These are phyloP conservation scores for Pyrrhosoma nymphula DNA, from an alignment of 2,888 invertebrate species.

Conservation along the genomic window DNA sequence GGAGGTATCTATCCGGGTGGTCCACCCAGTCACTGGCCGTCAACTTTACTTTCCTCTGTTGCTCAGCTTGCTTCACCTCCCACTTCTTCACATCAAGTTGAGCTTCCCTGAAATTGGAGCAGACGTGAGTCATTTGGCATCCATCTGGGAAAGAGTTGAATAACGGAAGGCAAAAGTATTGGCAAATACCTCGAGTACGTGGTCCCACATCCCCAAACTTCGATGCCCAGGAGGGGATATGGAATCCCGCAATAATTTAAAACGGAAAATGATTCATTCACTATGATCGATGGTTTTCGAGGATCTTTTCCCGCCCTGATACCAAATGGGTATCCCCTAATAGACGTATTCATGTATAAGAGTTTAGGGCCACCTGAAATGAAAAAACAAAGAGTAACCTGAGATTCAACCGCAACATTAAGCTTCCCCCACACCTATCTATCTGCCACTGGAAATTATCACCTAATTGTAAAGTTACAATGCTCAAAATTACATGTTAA, in stretches of 20 bases:
- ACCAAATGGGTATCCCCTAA: slow-evolving; percentile 92
- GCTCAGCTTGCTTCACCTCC: slow-evolving; percentile 94
- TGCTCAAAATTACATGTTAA: neutral
- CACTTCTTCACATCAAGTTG: slow-evolving; percentile 95
- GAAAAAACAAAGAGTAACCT: slow-evolving; percentile 67
- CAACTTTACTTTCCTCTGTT: slow-evolving; percentile 90
- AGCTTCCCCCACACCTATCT: too few species aligned
- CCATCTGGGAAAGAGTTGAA: too few species aligned
- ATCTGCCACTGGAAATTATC: neutral
- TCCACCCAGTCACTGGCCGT: slow-evolving; percentile 96
- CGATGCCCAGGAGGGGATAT: slow-evolving; percentile 82
- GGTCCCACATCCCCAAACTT: slow-evolving; percentile 94
- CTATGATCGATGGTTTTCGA: slow-evolving; percentile 85
- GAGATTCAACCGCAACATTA: too few species aligned
- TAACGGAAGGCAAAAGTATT: neutral
- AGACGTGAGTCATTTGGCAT: too few species aligned
- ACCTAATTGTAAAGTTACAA: neutral
- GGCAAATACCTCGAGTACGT: slow-evolving; percentile 79
- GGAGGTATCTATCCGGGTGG: slow-evolving; percentile 94
- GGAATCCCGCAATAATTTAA: slow-evolving; percentile 85
- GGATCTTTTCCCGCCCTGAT: slow-evolving; percentile 91
- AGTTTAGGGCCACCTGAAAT: slow-evolving; percentile 84
- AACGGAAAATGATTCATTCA: slow-evolving; percentile 88
- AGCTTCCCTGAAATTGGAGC: slow-evolving; percentile 82
- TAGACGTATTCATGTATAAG: slow-evolving; percentile 90